Base-by-base conservation (phyloP, 2,797 vertebrate species). In the Percopsis omiscomaycus region DNA sequence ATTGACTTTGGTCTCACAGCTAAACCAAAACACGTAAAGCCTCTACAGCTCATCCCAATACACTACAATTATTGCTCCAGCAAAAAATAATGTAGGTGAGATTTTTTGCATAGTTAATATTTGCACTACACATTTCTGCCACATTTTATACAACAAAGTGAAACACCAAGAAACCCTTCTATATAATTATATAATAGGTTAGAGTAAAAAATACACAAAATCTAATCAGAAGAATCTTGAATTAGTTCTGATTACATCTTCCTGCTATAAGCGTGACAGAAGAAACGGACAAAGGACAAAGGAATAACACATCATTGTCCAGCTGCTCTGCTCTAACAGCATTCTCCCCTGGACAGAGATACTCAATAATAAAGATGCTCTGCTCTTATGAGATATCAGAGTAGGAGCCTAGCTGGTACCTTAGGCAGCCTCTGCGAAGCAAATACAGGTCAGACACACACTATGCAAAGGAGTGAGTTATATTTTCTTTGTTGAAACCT, bases 101-200 rank as follows among this genome's bases (percentile, higher is more conserved):
- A 87, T 78, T 91, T 92, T 78, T 91, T 92, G 91, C 90, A 93
- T 91, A 92, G 89, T 61, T 83, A 61, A 81, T 80, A 73, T 85
- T 72, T 75, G 69, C 71, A 64, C 62, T 74, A 79, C 58, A 77
- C 62, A 66, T 61, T 50, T 55, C 46, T 59, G 64, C 66, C 47
- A 57, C 67, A 68, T 81, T 79, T 66, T 72, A 84, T 50, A 73
- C 32, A 55, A 42, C 73, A 67, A 52, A 77, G 63, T 70, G 55
- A 68, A 75, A 82, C 73, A 77, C 69, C 69, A 78, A 55, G 61
- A 59, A 37, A 77, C 66, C 67, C 71, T 28, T 42, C 22, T 58
- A 73, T 55, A 69, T 72, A 62, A 80, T 69, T 76, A 72, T 76
- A 74, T 81, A 88, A 86, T 61, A 70, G 73, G 74, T 82, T 80